Conservation (phyloP, 2,888 invertebrate species). For the Aleiodes leptofemur region DNA sequence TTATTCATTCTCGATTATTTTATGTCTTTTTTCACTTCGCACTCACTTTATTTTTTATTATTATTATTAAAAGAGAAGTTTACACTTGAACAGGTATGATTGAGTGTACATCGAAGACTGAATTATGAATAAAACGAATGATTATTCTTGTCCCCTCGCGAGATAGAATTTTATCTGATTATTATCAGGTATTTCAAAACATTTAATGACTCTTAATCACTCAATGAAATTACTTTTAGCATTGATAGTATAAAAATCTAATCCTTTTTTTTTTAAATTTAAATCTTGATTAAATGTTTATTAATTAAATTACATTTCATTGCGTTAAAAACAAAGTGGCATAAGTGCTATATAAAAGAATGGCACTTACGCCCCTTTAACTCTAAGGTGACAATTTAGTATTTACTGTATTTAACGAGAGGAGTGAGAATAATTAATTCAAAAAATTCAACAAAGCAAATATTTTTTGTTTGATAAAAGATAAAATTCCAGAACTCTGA, state of each 20-base stretch:
- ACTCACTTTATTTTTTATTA: neutral
- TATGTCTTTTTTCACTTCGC: too few relatives aligned
- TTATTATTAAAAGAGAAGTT: neutral
- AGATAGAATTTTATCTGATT: neutral
- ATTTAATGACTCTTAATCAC: too few relatives aligned
- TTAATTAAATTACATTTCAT: too few relatives aligned
- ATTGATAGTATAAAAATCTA: too few relatives aligned
- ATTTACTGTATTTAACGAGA: too few relatives aligned
- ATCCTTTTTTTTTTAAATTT: too few relatives aligned
- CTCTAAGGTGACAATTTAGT: neutral
- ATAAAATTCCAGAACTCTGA: neutral
- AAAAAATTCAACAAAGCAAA: neutral
- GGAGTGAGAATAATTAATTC: too few relatives aligned
- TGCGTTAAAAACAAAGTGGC: too few relatives aligned
- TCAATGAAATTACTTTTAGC: too few relatives aligned
- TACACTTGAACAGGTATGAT: neutral
- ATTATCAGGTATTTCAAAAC: neutral
- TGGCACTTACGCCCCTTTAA: too few relatives aligned
- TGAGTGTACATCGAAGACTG: neutral
- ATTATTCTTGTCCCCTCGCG: slow-evolving; percentile 2
- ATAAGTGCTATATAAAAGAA: too few relatives aligned
- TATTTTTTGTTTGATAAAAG: neutral
- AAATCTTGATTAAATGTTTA: neutral
- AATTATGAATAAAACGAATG: neutral
- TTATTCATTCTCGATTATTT: slow-evolving; percentile 59